phyloP scores from a whole-genome alignment of 1,140 invertebrate genomes.

The Bathynomus jamesi region DNA sequence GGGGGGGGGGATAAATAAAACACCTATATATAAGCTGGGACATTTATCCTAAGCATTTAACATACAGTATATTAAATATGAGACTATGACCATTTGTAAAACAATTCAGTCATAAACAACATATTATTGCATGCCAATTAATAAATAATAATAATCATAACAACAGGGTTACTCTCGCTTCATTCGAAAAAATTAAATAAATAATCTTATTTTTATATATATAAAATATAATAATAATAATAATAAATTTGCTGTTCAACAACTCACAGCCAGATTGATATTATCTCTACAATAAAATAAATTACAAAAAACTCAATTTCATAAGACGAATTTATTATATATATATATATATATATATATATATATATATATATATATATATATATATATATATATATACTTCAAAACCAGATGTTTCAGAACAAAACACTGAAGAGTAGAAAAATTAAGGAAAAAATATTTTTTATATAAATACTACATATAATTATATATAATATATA shows the following conservation, averaged over 20 bases:
- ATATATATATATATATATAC: background rate
- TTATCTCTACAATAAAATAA: no score
- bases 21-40: background rate
- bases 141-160: constrained; percentile 1
- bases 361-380: constrained; percentile 2
- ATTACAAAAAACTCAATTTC: no score
- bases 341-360: constrained; percentile 2
- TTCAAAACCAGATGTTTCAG: background rate
- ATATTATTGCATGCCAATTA: background rate
- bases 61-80: constrained; percentile 1
- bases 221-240: background rate
- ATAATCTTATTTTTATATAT: background rate
- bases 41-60: background rate
- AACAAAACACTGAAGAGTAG: background rate
- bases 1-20: no score
- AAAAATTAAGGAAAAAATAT: background rate
- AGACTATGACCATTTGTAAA: background rate
- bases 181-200: background rate
- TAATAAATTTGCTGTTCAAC: background rate
- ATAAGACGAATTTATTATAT: background rate
- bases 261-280: background rate
- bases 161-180: background rate
- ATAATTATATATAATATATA: background rate
- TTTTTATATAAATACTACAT: background rate
- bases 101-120: background rate